These are phyloP conservation scores for Porites cylindrica DNA, from an alignment of 92 coral and sea anemone genomes.

Conservation along the genomic window DNA sequence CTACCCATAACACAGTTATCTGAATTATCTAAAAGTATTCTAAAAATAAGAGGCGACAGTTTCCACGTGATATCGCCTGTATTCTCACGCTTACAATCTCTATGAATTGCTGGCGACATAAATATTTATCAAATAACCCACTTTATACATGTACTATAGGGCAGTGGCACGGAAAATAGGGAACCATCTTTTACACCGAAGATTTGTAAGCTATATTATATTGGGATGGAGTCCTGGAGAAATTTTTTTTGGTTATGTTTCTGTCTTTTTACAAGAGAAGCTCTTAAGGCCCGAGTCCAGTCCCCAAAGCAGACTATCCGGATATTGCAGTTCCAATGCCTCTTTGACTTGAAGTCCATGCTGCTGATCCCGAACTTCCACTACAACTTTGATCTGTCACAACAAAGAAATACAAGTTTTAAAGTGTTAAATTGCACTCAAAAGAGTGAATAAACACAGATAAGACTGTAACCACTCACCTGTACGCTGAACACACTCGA, in stretches of 20 bases:
- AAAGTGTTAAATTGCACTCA: background rate
- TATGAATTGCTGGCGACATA: no score
- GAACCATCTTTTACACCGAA: no score
- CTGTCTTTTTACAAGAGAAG: background rate
- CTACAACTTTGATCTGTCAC: constrained; percentile 75
- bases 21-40: no score
- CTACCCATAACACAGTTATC: no score
- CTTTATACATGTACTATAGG: no score
- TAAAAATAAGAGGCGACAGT: no score
- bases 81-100: no score
- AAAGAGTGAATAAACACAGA: background rate
- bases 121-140: no score
- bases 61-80: no score
- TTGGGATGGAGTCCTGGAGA: background rate
- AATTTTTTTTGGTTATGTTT: background rate
- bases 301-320: constrained; percentile 82
- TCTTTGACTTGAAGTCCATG: constrained; percentile 81
- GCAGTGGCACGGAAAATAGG: no score
- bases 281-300: constrained; percentile 40
- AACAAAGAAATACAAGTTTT: background rate
- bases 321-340: constrained; percentile 68
- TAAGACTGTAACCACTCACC: constrained; percentile 42
- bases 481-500: constrained; percentile 95
- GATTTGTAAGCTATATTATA: no score
- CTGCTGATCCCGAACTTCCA: constrained; percentile 75